Evolutionary conservation across 2,113 vertebrate genomes (phyloP).

Genomic region (Ciconia maguari): DNA sequence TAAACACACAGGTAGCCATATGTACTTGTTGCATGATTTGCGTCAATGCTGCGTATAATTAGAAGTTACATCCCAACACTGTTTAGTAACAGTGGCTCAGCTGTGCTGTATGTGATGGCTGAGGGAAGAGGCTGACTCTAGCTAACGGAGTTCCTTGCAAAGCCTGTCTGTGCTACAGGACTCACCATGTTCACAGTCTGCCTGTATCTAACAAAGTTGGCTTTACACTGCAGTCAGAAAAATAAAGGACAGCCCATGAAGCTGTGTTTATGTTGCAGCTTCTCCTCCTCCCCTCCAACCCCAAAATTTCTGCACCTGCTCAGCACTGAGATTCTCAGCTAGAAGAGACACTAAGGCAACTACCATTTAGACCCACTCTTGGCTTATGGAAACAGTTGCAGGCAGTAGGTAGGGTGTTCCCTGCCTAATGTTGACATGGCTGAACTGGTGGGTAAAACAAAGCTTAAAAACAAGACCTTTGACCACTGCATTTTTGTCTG

Average conservation of each 20-base stretch:
- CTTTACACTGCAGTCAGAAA: not conserved
- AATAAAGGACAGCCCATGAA: not conserved
- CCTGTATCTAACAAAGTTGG: not conserved
- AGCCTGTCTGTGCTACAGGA: not conserved
- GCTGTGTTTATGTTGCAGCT: not conserved
- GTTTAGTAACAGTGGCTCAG: not conserved
- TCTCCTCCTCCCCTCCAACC: not conserved
- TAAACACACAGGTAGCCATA: rapidly evolving
- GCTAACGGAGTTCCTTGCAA: not conserved
- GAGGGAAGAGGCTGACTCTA: not conserved
- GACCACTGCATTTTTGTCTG: not conserved
- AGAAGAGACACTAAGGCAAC: not conserved
- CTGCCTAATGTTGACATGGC: rapidly evolving
- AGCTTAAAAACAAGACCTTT: not conserved
- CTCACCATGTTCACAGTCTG: not conserved
- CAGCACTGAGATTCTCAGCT: not conserved
- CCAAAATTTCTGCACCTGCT: not conserved
- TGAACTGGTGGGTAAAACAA: not conserved
- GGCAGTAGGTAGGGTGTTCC: not conserved
- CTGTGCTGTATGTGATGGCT: not conserved
- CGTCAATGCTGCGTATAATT: not conserved
- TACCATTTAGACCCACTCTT: not conserved
- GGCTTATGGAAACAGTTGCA: not conserved
- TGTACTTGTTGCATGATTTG: not conserved
- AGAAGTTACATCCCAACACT: not conserved